Evolutionary conservation across 2,888 invertebrate species (phyloP), one percentile per base, ranked within the genome.

Genomic region (Philonicus albiceps): DNA sequence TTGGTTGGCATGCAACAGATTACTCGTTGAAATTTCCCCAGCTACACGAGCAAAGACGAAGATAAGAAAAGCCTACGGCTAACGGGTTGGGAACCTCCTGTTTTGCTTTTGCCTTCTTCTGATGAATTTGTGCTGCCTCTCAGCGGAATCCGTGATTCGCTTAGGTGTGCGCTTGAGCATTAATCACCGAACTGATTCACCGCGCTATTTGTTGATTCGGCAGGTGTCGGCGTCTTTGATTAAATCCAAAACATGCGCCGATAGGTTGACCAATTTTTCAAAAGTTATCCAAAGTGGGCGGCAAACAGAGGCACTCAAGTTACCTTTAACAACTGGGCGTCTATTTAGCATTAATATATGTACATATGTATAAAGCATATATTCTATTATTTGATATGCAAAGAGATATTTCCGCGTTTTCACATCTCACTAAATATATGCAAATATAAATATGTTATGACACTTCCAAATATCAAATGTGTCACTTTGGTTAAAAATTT

Each of bases 161-260:
- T 49, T 27, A 31, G 53, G 53, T 49, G 53, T 80, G 80, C 80
- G 80, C 80, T 30, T 80, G 80, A 80, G 80, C 80, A 53, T 53
- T 53, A 31, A 30, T 27, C 43, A 80, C 31, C 27, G 30, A 53
- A 30, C 30, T 49, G 49, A 80, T 13, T 55, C 55, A 55, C 22
- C 55, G 55, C 8, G 55, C 55, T 8, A 55, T 55, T 55, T 55
- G 55, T 19, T 22, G 55, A 8, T 55, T 55, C 55, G 55, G 55
- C 55, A 55, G 55, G 55, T 55, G 55, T n/a, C 55, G 55, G 55
- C 55, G 55, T 55, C 19, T 55, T 8, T 55, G 22, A 55, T 55
- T 55, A 22, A 55, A 5, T 8, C n/a, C 55, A 22, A 55, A 55
- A 22, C 19, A 19, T 6, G 22, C n/a, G 55, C 16, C 43, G 1